These are phyloP conservation scores for Mus minutoides DNA, from an alignment of 2,797 vertebrate species.

Conservation along the genomic window DNA sequence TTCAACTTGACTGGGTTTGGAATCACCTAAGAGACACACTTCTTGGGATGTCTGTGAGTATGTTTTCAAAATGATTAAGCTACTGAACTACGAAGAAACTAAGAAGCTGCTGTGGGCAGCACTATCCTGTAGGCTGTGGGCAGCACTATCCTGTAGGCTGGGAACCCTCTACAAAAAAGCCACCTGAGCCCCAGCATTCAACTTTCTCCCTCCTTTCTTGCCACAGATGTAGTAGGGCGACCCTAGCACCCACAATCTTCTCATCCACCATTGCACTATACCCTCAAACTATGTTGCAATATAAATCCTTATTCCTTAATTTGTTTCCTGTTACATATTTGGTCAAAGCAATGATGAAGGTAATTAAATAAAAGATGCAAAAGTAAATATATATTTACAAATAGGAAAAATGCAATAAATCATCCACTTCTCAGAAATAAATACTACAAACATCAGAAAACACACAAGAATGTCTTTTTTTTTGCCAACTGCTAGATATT, in stretches of 20 bases:
- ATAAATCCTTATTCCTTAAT: not conserved
- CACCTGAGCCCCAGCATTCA: not conserved
- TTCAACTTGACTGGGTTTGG: not conserved
- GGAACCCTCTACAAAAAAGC: too few species aligned
- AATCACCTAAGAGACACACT: not conserved
- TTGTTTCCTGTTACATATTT: not conserved
- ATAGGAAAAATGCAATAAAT: not conserved
- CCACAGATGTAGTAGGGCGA: not conserved
- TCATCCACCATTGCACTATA: not conserved
- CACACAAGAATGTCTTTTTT: constrained; percentile 18
- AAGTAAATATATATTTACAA: constrained; percentile 10
- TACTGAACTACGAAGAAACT: not conserved
- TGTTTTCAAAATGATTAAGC: not conserved
- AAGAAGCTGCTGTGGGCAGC: not conserved
- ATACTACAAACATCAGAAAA: not conserved
- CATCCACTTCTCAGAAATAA: not conserved
- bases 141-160: not conserved
- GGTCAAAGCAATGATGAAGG: not conserved
- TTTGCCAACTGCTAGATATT: not conserved
- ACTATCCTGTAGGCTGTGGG: not conserved
- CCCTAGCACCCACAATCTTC: not conserved
- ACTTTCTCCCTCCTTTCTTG: not conserved
- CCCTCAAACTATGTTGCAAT: not conserved
- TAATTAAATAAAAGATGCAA: not conserved
- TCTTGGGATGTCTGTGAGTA: not conserved